A percentile compares a stretch with the other conserved stretches of the same genome.
Conservation (phyloP, 1,140 invertebrate genomes). For the Zaprionus davidi region DNA sequence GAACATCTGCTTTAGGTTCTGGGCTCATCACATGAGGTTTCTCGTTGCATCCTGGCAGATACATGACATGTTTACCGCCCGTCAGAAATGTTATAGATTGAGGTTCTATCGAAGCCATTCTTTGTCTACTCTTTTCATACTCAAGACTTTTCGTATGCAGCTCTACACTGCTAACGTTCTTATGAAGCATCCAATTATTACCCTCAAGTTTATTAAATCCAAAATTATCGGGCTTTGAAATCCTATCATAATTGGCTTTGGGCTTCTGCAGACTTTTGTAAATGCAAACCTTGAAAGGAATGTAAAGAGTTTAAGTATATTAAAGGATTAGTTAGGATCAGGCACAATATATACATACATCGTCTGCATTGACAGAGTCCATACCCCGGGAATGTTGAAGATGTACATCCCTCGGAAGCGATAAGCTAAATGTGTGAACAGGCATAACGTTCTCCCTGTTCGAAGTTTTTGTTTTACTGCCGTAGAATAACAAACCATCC, state of each 20-base stretch:
- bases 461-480: constrained; percentile 42
- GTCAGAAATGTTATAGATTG: constrained; percentile 56
- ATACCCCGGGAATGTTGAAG: constrained; percentile 72
- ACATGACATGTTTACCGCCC: constrained; percentile 90
- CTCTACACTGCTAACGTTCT: constrained; percentile 24
- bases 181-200: constrained; percentile 87
- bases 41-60: constrained; percentile 87
- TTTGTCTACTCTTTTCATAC: constrained; percentile 22
- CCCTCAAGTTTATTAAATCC: constrained; percentile 24
- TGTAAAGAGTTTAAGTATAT: neutral
- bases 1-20: constrained; percentile 15
- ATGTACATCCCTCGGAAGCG: constrained; percentile 88
- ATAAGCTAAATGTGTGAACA: constrained; percentile 89
- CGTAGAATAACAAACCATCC: constrained; percentile 44
- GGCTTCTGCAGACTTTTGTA: constrained; percentile 53
- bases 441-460: constrained; percentile 8
- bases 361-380: constrained; percentile 14
- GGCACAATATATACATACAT: constrained; percentile 22
- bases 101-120: constrained; percentile 44
- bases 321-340: neutral
- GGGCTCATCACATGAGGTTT: constrained; percentile 5
- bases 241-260: constrained; percentile 15
- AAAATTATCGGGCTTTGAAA: neutral
- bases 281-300: constrained; percentile 22
- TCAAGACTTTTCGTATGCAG: constrained; percentile 34